A percentile compares a stretch with the other conserved stretches of the same genome.
Evolutionary conservation across 2,888 invertebrate species (phyloP).

Genomic region (Seladonia tumulorum): DNA sequence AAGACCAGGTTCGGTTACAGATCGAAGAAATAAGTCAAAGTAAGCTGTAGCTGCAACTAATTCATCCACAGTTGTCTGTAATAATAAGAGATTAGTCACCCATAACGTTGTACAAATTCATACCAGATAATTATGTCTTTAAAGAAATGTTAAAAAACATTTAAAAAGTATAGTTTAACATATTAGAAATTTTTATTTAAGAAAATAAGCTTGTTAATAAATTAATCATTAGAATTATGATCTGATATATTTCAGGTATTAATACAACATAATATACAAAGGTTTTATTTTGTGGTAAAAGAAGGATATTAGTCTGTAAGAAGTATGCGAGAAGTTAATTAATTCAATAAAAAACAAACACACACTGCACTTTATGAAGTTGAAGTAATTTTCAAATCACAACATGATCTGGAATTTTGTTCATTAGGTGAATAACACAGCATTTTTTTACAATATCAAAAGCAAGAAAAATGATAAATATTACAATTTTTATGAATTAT

Average conservation of each 20-base stretch:
- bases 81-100: slow-evolving; percentile 26
- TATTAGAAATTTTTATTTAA: not conserved
- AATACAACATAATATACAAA: slow-evolving; percentile 23
- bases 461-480: not conserved
- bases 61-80: slow-evolving; percentile 93
- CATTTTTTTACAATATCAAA: not conserved
- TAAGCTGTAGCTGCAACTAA: slow-evolving; percentile 97
- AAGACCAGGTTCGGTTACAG: slow-evolving; percentile 93
- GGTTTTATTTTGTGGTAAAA: slow-evolving; percentile 67
- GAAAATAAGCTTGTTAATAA: slow-evolving; percentile 22
- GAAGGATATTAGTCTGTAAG: slow-evolving; percentile 61
- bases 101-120: slow-evolving; percentile 3
- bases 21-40: slow-evolving; percentile 94
- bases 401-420: not conserved
- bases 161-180: not conserved
- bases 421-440: not conserved
- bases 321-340: slow-evolving; percentile 14
- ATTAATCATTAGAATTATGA: not conserved
- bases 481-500: not conserved
- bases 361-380: not conserved
- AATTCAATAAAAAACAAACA: slow-evolving; percentile 19
- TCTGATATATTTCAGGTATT: slow-evolving; percentile 1
- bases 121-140: not conserved
- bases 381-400: slow-evolving; percentile 3
- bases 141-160: slow-evolving; percentile 1